Conservation (phyloP, 1,140 invertebrate genomes). For the Meloidogyne floridensis region DNA sequence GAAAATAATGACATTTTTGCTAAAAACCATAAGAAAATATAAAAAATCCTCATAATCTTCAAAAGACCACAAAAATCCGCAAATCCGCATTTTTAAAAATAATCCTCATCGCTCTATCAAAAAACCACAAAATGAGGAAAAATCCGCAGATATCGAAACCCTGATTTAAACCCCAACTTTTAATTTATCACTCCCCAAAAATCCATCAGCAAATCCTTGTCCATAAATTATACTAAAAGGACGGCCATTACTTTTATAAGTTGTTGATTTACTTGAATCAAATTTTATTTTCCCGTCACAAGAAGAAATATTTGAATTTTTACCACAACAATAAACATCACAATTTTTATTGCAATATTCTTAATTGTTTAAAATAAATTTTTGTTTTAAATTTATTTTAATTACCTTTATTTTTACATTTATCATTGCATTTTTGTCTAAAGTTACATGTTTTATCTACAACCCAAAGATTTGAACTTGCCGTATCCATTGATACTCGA, state of each 20-base stretch:
- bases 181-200: slow-evolving; percentile 23
- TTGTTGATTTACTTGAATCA: slow-evolving; percentile 2
- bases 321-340: slow-evolving; percentile 29
- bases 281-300: slow-evolving; percentile 27
- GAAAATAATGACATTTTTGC: too few species aligned
- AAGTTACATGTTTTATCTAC: slow-evolving; percentile 24
- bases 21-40: too few species aligned
- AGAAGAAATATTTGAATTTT: slow-evolving; percentile 15
- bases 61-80: too few species aligned
- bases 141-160: too few species aligned
- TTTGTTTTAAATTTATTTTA: background rate
- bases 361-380: background rate
- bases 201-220: slow-evolving; percentile 24
- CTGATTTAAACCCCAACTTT: background rate
- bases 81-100: too few species aligned
- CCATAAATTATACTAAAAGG: slow-evolving; percentile 24
- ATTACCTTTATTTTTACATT: slow-evolving; percentile 22
- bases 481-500: slow-evolving; percentile 34
- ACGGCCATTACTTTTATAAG: slow-evolving; percentile 8
- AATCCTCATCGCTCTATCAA: too few species aligned
- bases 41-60: too few species aligned
- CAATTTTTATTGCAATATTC: slow-evolving; percentile 19
- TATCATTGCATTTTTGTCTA: slow-evolving; percentile 9
- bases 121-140: too few species aligned
- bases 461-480: slow-evolving; percentile 39